phyloP scores from a whole-genome alignment of 2,113 vertebrate species.

The Thymallus thymallus region DNA sequence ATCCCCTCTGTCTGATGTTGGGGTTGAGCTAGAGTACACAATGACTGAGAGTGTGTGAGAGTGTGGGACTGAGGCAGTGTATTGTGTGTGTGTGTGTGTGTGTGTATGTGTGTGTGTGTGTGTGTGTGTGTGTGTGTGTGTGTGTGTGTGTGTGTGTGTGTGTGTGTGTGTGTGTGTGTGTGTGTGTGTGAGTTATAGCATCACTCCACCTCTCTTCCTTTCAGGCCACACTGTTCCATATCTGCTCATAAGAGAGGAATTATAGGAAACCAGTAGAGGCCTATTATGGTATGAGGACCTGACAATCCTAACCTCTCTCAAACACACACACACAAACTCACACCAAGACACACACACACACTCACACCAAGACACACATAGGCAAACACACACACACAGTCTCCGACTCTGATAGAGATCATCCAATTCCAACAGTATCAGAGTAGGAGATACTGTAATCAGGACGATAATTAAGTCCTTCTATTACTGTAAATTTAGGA shows the following conservation, averaged over 20 bases:
- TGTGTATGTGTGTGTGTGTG: conserved; percentile 42
- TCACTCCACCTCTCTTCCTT: conserved; percentile 45
- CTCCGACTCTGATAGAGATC: neutral
- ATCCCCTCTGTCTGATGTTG: conserved; percentile 60
- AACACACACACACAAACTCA: too few species aligned
- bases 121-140: conserved; percentile 25
- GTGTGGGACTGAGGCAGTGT: neutral
- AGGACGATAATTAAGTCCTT: neutral
- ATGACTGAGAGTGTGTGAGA: neutral
- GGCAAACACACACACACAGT: conserved; percentile 44
- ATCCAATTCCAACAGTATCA: neutral
- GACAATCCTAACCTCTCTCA: conserved; percentile 6
- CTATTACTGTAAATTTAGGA: too few species aligned
- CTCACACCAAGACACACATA: neutral
- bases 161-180: conserved; percentile 46
- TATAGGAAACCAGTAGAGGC: conserved; percentile 58
- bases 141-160: conserved; percentile 40
- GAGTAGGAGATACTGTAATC: neutral
- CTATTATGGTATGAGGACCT: conserved; percentile 72
- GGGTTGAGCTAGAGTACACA: conserved; percentile 45
- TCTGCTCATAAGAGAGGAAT: conserved; percentile 62
- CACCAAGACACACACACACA: too few species aligned
- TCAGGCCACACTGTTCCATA: conserved; percentile 55
- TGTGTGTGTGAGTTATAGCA: conserved; percentile 17
- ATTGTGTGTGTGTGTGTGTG: conserved; percentile 53